These are phyloP conservation scores for Echinops telfairi DNA, from an alignment of 2,113 vertebrate species.

Conservation along the genomic window DNA sequence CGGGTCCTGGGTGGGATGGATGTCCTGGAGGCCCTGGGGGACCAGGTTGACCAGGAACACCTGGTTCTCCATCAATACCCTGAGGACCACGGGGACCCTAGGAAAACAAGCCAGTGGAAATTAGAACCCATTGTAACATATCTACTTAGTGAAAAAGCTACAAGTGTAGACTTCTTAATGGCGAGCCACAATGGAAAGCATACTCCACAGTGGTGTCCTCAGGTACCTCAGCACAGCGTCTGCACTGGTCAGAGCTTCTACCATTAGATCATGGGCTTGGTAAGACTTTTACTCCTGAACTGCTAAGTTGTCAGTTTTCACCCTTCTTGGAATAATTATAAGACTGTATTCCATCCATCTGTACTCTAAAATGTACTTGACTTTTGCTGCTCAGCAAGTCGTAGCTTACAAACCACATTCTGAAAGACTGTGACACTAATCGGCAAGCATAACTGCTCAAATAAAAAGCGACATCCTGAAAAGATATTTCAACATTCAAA, in stretches of 20 bases:
- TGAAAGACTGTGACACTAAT: no score
- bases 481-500: neutral
- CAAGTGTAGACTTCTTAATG: neutral
- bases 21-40: slow-evolving; percentile 95
- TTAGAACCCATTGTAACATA: neutral
- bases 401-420: no score
- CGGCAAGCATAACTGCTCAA: no score
- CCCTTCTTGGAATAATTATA: neutral
- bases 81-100: slow-evolving; percentile 94
- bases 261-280: accelerated
- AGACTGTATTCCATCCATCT: neutral
- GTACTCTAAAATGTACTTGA: slow-evolving; percentile 20
- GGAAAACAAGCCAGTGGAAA: slow-evolving; percentile 51
- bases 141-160: neutral
- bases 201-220: neutral
- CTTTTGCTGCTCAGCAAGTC: slow-evolving; percentile 3
- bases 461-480: no score
- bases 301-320: neutral
- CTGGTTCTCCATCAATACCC: slow-evolving; percentile 97
- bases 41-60: slow-evolving; percentile 96
- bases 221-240: neutral
- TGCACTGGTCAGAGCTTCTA: neutral
- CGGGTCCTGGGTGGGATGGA: slow-evolving; percentile 91
- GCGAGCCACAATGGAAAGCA: neutral
- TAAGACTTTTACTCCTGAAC: neutral